These are phyloP conservation scores for Lasioglossum morio DNA, from an alignment of 2,888 invertebrate genomes.

Conservation along the genomic window DNA sequence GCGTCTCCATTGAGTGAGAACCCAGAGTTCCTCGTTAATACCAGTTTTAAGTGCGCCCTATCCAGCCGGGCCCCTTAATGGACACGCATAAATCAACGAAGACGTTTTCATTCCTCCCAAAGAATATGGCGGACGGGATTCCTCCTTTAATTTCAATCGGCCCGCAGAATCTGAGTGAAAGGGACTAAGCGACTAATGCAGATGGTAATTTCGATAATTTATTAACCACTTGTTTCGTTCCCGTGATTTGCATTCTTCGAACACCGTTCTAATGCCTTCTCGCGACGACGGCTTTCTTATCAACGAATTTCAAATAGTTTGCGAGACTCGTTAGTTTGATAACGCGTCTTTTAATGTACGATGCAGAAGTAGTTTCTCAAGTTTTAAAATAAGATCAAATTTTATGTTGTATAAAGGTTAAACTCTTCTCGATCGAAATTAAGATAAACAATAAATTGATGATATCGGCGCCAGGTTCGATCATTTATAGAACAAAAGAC, in stretches of 20 bases:
- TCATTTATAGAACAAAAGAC: too few relatives aligned
- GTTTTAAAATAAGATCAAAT: too few relatives aligned
- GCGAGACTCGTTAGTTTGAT: too few relatives aligned
- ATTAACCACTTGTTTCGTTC: constrained; percentile 71
- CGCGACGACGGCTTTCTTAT: not conserved
- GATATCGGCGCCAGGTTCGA: too few relatives aligned
- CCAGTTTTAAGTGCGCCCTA: constrained; percentile 25
- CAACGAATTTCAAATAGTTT: not conserved
- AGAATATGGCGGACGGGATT: constrained; percentile 36
- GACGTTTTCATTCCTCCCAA: constrained; percentile 31
- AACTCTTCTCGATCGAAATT: too few relatives aligned
- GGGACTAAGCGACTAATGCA: constrained; percentile 47
- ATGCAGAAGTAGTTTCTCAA: too few relatives aligned
- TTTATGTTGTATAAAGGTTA: too few relatives aligned
- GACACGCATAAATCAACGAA: constrained; percentile 39
- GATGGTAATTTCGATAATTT: constrained; percentile 68
- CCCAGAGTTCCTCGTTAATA: constrained; percentile 16
- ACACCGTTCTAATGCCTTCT: not conserved
- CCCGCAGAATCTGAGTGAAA: constrained; percentile 37
- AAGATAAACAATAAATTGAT: too few relatives aligned
- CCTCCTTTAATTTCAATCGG: constrained; percentile 48
- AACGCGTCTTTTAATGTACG: too few relatives aligned
- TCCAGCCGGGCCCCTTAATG: constrained; percentile 30
- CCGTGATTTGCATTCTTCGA: not conserved
- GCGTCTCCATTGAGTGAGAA: constrained; percentile 14